phyloP scores from a whole-genome alignment of 2,113 vertebrate genomes.

The Rafetus swinhoei region DNA sequence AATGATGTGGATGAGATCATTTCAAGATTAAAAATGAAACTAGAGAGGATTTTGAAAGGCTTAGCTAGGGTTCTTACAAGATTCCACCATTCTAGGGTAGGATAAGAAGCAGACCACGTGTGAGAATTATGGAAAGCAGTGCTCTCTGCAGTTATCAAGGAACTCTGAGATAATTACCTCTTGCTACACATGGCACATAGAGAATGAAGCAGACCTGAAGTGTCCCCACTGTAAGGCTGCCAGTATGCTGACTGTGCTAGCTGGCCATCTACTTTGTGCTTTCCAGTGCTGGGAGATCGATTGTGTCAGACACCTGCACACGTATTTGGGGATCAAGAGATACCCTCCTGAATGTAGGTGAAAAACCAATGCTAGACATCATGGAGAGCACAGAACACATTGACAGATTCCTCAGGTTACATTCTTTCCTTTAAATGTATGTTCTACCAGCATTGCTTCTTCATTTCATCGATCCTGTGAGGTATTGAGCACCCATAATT shows the following conservation, averaged over 20 bases:
- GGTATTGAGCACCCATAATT: neutral
- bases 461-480: neutral
- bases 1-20: neutral
- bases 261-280: neutral
- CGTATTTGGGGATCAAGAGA: neutral
- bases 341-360: neutral
- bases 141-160: neutral
- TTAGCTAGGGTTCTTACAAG: neutral
- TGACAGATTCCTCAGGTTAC: neutral
- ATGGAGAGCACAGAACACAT: neutral
- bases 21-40: neutral
- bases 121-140: neutral
- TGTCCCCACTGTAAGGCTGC: neutral
- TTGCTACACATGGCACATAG: neutral
- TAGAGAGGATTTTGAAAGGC: neutral
- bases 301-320: neutral
- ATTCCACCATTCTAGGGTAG: neutral
- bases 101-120: neutral
- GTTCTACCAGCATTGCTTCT: neutral
- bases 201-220: neutral
- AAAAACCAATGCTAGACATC: neutral
- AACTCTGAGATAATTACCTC: neutral
- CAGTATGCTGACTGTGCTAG: neutral
- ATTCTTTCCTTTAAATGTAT: neutral
- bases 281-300: neutral